These are phyloP conservation scores for Aproaerema taeniolella DNA, from an alignment of 2,888 invertebrate genomes.

Conservation along the genomic window DNA sequence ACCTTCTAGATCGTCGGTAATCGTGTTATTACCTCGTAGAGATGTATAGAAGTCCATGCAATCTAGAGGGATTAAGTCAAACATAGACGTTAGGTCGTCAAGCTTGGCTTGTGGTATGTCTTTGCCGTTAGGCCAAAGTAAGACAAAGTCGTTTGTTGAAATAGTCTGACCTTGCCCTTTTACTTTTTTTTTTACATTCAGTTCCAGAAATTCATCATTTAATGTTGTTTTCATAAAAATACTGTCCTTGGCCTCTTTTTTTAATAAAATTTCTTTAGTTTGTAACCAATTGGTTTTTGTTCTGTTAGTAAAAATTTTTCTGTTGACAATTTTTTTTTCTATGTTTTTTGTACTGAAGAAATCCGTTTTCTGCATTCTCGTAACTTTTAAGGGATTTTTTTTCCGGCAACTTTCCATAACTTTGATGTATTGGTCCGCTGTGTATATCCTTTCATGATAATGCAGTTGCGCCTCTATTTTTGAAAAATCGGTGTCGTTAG, in stretches of 20 bases:
- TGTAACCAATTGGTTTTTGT: constrained; percentile 4
- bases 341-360: constrained; percentile 6
- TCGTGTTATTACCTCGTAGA: neutral
- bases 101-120: constrained; percentile 20
- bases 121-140: constrained; percentile 22
- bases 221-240: constrained; percentile 5
- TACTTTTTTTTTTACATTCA: constrained; percentile 7
- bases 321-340: constrained; percentile 7
- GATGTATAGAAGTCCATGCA: neutral
- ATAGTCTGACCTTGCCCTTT: constrained; percentile 6
- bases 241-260: constrained; percentile 2
- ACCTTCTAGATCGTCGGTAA: neutral
- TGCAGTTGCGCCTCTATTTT: constrained; percentile 7
- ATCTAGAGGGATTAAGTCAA: neutral
- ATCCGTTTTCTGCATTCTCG: constrained; percentile 3
- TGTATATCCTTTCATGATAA: constrained; percentile 2
- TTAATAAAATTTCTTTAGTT: constrained; percentile 10
- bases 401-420: neutral
- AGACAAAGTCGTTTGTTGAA: constrained; percentile 11
- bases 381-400: constrained; percentile 5
- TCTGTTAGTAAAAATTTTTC: constrained; percentile 6
- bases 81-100: constrained; percentile 12
- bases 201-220: neutral
- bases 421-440: constrained; percentile 4
- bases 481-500: constrained; percentile 11